Base-by-base conservation (phyloP, 2,797 vertebrate genomes). In the Okamejei kenojei region DNA sequence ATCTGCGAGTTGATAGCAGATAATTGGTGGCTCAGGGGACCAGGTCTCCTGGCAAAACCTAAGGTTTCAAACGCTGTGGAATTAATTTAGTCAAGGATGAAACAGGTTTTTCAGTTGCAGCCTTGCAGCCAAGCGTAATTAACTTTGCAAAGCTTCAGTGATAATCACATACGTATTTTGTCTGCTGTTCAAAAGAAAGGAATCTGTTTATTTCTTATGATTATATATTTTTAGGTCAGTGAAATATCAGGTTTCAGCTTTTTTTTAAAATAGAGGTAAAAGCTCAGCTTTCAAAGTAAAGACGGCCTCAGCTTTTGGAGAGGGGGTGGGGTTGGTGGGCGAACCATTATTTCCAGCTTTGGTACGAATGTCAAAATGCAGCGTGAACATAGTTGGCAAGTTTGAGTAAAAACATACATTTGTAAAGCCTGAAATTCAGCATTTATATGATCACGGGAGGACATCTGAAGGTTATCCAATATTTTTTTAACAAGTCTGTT, bases 91-190 rank as follows among this genome's bases (percentile, higher is more conserved):
- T 95, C 95, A 95, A 94, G 96, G 96, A 96, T 96, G 96, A 96
- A 96, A 95, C 95, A 95, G 94, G 94, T 96, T 96, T 96, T 96
- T 96, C 95, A 96, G 96, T 95, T 94, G 94, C 94, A 94, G 93
- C 95, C 95, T 94, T 94, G 95, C 95, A 95, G 95, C 97, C 68
- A 95, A 96, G 95, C 93, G 94, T 96, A 97, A 97, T 96, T 97
- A 96, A 96, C 96, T 96, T 96, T 96, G 96, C 94, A 96, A 95
- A 96, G 96, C 95, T 96, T 96, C 96, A 95, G 96, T 95, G 96
- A 96, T 96, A 94, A 96, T 97, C 95, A 97, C 96, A 96, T 96
- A 97, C 96, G 96, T 96, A 74, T 96, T 95, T 96, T 97, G 96
- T 97, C 96, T 95, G 96, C 96, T 95, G 95, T 96, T 97, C 95